A percentile compares a stretch with the other conserved stretches of the same genome.
Conservation (phyloP, 37 sponge, comb jelly and placozoan genomes). For the Petrosia ficiformis region DNA sequence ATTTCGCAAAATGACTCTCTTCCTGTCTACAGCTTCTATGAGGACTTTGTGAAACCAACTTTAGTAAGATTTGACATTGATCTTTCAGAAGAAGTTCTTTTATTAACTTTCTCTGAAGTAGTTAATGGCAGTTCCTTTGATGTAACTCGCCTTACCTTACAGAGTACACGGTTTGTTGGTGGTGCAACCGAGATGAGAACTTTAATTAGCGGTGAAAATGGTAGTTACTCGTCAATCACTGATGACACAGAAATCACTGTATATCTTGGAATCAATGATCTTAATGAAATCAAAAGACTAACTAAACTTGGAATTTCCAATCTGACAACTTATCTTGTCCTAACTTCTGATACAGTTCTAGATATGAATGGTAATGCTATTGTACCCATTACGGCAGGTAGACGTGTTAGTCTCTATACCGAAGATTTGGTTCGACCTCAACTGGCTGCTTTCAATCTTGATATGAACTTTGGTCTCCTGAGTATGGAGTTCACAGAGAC, state of each 20-base stretch:
- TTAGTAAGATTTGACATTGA: constrained; percentile 76
- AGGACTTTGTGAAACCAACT: constrained; percentile 60
- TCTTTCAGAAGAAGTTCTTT: constrained; percentile 57
- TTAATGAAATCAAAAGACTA: constrained; percentile 88
- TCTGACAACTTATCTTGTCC: constrained; percentile 41
- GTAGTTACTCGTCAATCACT: constrained; percentile 2
- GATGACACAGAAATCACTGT: constrained; percentile 53
- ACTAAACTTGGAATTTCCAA: constrained; percentile 39
- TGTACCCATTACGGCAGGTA: constrained; percentile 35
- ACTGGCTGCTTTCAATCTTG: constrained; percentile 53
- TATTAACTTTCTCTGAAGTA: constrained; percentile 81
- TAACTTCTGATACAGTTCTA: constrained; percentile 35
- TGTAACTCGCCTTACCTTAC: constrained; percentile 61
- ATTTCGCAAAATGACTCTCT: constrained; percentile 22
- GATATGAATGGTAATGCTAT: constrained; percentile 76
- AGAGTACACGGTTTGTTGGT: constrained; percentile 13
- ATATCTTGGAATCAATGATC: constrained; percentile 61
- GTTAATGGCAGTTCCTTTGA: constrained; percentile 70
- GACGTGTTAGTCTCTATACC: constrained; percentile 39
- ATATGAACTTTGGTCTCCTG: constrained; percentile 51
- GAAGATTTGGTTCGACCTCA: constrained; percentile 44
- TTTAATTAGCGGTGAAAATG: constrained; percentile 33
- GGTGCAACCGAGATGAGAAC: constrained; percentile 5
- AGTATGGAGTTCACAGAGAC: constrained; percentile 74
- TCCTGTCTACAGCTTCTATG: constrained; percentile 41